Percentiles rank a stretch among this genome's conserved stretches.
Conservation (phyloP, 2,888 invertebrate species). For the Rhagonycha lutea region DNA sequence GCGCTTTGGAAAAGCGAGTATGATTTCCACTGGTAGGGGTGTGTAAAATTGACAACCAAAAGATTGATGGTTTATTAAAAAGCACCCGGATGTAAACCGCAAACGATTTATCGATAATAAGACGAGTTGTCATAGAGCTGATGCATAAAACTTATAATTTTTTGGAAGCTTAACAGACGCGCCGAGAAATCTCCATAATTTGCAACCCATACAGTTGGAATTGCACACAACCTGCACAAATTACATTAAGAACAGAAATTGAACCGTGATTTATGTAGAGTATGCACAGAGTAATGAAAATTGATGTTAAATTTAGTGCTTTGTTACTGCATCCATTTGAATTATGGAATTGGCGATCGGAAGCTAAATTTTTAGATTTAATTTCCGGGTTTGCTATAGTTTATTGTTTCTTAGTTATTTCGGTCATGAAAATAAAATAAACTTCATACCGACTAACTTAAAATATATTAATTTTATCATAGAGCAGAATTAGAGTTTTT, state of each 20-base stretch:
- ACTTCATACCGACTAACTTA: background rate
- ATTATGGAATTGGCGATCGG: background rate
- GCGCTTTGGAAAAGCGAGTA: constrained; percentile 32
- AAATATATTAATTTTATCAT: no score
- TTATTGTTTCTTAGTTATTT: background rate
- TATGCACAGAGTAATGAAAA: background rate
- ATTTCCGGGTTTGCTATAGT: background rate
- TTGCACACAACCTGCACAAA: background rate
- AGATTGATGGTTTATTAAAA: constrained; percentile 42
- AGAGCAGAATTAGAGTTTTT: no score
- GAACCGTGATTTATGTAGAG: constrained; percentile 8
- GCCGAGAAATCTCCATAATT: background rate
- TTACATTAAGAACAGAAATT: constrained; percentile 5
- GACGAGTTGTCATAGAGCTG: background rate
- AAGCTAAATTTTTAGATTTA: background rate
- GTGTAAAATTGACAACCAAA: constrained; percentile 43
- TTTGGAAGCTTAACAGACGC: background rate
- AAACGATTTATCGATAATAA: constrained; percentile 38
- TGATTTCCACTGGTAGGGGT: constrained; percentile 43
- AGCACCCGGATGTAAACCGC: constrained; percentile 41
- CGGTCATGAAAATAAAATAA: background rate
- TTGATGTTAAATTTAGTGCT: background rate
- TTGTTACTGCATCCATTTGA: background rate
- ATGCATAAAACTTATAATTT: background rate
- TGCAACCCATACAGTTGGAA: background rate